Conservation (phyloP, 1,140 invertebrate species). For the Riptortus pedestris region DNA sequence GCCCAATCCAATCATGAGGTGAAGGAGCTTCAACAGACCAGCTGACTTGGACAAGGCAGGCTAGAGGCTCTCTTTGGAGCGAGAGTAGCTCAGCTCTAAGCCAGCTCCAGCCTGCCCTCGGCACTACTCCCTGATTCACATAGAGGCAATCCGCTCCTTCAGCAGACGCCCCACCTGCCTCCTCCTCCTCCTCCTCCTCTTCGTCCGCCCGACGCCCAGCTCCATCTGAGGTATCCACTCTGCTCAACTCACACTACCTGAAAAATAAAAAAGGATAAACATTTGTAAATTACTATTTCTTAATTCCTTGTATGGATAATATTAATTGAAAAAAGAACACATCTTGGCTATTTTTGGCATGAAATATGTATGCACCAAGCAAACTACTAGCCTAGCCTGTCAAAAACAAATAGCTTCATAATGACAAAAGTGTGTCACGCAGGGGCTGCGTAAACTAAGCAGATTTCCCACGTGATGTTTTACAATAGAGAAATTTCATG, state of each 20-base stretch:
- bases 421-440: too few relatives aligned
- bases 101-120: slow-evolving; percentile 8
- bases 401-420: too few relatives aligned
- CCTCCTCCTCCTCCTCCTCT: slow-evolving; percentile 17
- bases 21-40: slow-evolving; percentile 25
- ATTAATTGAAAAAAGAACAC: too few relatives aligned
- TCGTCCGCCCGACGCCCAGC: background rate
- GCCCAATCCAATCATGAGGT: slow-evolving; percentile 26
- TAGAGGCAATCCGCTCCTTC: slow-evolving; percentile 10
- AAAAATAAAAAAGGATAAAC: too few relatives aligned
- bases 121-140: slow-evolving; percentile 4
- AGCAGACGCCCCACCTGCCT: background rate
- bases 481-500: too few relatives aligned
- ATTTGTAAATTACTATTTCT: too few relatives aligned
- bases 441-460: too few relatives aligned
- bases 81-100: slow-evolving; percentile 19
- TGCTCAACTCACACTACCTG: slow-evolving; percentile 10
- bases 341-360: too few relatives aligned
- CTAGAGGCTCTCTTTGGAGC: background rate
- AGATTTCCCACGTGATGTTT: too few relatives aligned
- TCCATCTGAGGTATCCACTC: slow-evolving; percentile 9
- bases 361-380: too few relatives aligned
- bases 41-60: slow-evolving; percentile 14
- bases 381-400: too few relatives aligned
- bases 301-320: too few relatives aligned